Percentiles rank a stretch among this genome's conserved stretches.
Conservation (phyloP, 2,888 invertebrate species). For the Eugnorisma glareosa region DNA sequence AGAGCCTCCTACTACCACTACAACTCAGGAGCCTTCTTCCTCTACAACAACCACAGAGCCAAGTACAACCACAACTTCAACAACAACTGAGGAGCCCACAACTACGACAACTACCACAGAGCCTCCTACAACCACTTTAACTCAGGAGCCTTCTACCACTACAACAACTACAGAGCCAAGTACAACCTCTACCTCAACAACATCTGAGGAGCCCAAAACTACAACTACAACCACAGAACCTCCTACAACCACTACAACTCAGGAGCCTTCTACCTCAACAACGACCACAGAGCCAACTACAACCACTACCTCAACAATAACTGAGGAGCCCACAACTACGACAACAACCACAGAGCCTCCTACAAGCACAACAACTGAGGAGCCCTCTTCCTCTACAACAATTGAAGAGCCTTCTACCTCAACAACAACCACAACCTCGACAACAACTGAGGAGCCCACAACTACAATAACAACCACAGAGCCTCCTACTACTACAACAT, state of each 20-base stretch:
- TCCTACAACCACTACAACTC: conserved; percentile 3
- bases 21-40: background rate
- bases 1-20: background rate
- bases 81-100: background rate
- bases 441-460: background rate
- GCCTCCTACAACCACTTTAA: background rate
- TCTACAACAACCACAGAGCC: no score
- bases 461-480: background rate
- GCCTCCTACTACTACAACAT: background rate
- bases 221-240: conserved; percentile 16
- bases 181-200: conserved; percentile 22
- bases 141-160: background rate
- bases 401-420: background rate
- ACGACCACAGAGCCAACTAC: background rate
- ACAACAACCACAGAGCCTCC: background rate
- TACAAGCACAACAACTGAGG: background rate
- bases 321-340: background rate
- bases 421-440: no score
- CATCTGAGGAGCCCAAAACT: conserved; percentile 27
- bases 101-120: no score
- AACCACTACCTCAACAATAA: conserved; percentile 12
- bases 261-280: background rate
- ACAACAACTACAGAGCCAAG: conserved; percentile 29
- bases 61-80: background rate
- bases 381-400: conserved; percentile 13